A percentile compares a stretch with the other conserved stretches of the same genome.
phyloP scores from a whole-genome alignment of 1,140 invertebrate genomes.

The Euglossa dilemma region DNA sequence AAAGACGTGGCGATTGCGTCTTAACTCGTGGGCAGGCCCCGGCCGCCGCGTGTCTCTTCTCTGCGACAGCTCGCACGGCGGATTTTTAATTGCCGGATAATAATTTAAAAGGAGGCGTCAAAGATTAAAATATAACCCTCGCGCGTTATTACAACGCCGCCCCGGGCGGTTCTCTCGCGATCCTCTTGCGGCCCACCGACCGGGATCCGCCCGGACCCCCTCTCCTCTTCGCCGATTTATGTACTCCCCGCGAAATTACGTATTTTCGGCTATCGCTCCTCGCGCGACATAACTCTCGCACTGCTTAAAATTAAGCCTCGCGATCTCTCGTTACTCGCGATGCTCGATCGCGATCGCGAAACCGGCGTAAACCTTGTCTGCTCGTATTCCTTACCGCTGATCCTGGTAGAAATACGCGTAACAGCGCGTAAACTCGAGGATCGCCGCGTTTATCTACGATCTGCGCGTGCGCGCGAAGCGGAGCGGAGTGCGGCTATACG shows the following conservation, averaged over 20 bases:
- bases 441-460: constrained; percentile 34
- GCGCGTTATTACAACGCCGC: constrained; percentile 32
- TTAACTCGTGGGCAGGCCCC: not conserved
- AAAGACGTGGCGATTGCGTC: constrained; percentile 20
- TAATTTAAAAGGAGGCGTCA: constrained; percentile 44
- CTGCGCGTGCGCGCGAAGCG: not conserved
- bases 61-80: constrained; percentile 20
- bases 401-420: too few relatives aligned
- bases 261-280: not conserved
- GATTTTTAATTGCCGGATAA: constrained; percentile 50
- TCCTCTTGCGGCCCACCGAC: constrained; percentile 13
- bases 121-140: constrained; percentile 45
- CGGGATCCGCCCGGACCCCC: not conserved
- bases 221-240: constrained; percentile 29
- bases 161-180: constrained; percentile 2
- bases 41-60: too few relatives aligned
- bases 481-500: not conserved
- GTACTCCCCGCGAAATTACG: not conserved
- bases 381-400: too few relatives aligned
- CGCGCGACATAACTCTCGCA: too few relatives aligned
- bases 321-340: not conserved
- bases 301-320: not conserved
- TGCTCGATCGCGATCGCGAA: too few relatives aligned
- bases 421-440: not conserved
- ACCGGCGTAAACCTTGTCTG: too few relatives aligned